A percentile compares a stretch with the other conserved stretches of the same genome.
phyloP scores from a whole-genome alignment of 2,797 vertebrate species.

The Emys orbicularis region DNA sequence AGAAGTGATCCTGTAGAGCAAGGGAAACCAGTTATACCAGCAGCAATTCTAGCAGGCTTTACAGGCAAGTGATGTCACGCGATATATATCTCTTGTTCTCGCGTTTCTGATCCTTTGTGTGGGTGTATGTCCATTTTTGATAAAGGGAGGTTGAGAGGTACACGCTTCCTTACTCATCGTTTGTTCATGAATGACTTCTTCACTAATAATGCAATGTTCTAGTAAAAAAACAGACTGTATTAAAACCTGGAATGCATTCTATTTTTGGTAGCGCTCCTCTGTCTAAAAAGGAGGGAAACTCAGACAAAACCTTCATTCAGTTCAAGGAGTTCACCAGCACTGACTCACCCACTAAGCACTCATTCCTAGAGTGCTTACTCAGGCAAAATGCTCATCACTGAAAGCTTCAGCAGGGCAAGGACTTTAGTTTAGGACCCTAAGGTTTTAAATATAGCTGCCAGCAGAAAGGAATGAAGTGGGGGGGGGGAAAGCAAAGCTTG shows the following conservation, averaged over 20 bases:
- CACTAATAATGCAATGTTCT: neutral
- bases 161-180: neutral
- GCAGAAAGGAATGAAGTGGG: neutral
- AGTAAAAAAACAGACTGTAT: accelerated
- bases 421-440: neutral
- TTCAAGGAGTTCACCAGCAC: neutral
- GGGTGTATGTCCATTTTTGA: accelerated
- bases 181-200: neutral
- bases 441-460: neutral
- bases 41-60: conserved; percentile 91
- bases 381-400: neutral
- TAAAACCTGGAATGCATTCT: neutral
- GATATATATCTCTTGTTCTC: neutral
- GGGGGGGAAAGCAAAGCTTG: neutral
- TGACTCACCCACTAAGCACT: conserved; percentile 34
- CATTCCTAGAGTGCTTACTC: neutral
- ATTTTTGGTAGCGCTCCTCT: neutral
- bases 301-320: neutral
- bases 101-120: neutral
- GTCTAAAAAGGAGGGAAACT: neutral
- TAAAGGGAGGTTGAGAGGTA: neutral
- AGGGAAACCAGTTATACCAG: conserved; percentile 91
- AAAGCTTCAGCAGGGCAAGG: neutral
- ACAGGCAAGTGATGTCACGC: conserved; percentile 82
- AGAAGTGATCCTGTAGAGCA: conserved; percentile 87